Evolutionary conservation across 2,888 invertebrate genomes (phyloP).

Genomic region (Callyntrura sp.): DNA sequence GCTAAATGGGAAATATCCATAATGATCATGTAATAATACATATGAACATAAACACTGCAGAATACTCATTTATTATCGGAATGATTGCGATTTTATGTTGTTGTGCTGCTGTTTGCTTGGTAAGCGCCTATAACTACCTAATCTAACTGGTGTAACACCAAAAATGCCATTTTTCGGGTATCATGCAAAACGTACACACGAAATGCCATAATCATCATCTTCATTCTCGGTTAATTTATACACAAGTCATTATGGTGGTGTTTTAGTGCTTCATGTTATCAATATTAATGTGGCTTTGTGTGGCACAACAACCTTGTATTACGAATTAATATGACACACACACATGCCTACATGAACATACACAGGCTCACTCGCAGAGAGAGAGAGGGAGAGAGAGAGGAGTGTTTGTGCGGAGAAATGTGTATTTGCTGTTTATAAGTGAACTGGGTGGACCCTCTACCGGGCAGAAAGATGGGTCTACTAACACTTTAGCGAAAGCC

Average conservation of each 20-base stretch:
- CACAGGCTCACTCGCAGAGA: constrained; percentile 11
- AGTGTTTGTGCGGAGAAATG: not conserved
- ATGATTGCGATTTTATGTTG: constrained; percentile 3
- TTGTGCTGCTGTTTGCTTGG: not conserved
- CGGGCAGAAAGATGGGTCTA: too few relatives aligned
- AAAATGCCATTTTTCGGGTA: constrained; percentile 57
- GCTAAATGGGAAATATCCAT: not conserved
- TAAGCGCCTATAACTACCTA: too few relatives aligned
- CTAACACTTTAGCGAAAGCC: constrained; percentile 17
- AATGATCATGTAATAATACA: not conserved
- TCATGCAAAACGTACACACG: constrained; percentile 40
- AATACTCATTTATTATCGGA: not conserved
- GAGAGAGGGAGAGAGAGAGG: not conserved
- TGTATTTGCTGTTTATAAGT: too few relatives aligned
- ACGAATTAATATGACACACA: constrained; percentile 30
- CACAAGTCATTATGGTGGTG: constrained; percentile 68
- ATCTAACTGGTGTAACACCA: not conserved
- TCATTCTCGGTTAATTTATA: constrained; percentile 69
- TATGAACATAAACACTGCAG: too few relatives aligned
- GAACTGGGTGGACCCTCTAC: too few relatives aligned
- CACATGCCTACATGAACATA: constrained; percentile 24
- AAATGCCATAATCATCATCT: not conserved
- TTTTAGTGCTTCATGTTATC: constrained; percentile 67
- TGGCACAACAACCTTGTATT: constrained; percentile 46
- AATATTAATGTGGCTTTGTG: constrained; percentile 74